A percentile compares a stretch with the other conserved stretches of the same genome.
phyloP scores from a whole-genome alignment of 2,113 vertebrate species.

The Channa argus region DNA sequence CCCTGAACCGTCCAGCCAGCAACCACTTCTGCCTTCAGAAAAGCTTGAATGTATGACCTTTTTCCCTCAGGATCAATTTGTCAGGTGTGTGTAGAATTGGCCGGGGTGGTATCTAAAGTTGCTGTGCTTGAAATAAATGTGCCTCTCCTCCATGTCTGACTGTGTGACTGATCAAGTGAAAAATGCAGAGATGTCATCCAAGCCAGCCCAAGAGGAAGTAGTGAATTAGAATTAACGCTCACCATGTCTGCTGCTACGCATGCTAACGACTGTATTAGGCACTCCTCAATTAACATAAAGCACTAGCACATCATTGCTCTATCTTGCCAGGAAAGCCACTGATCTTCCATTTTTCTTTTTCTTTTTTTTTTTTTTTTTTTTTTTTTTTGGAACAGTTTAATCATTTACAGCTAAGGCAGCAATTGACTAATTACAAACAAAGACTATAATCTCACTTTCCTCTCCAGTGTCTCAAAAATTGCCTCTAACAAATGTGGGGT shows the following conservation, averaged over 20 bases:
- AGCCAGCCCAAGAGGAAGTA: conserved; percentile 73
- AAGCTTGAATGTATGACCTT: too few relatives aligned
- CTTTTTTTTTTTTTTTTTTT: too few relatives aligned
- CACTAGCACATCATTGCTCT: conserved; percentile 67
- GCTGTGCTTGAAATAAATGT: conserved; percentile 60
- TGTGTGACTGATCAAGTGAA: conserved; percentile 65
- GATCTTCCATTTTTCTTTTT: conserved; percentile 69
- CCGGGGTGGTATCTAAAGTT: conserved; percentile 54
- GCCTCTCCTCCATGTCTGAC: conserved; percentile 56
- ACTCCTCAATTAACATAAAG: conserved; percentile 77
- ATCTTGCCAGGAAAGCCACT: conserved; percentile 64
- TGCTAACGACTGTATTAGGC: conserved; percentile 79
- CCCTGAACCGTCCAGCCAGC: conserved; percentile 23
- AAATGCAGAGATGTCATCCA: conserved; percentile 73
- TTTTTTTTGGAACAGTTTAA: conserved; percentile 39
- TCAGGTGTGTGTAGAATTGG: conserved; percentile 56
- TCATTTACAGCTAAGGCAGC: conserved; percentile 62
- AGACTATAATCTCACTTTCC: conserved; percentile 69
- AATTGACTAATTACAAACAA: conserved; percentile 73
- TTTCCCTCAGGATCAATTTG: conserved; percentile 29
- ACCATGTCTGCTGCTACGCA: conserved; percentile 63
- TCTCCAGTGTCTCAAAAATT: conserved; percentile 41
- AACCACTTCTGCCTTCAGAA: conserved; percentile 20
- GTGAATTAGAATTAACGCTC: conserved; percentile 75
- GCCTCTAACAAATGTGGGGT: conserved; percentile 45